A percentile compares a stretch with the other conserved stretches of the same genome.
These are phyloP conservation scores for Tinamus guttatus DNA, from an alignment of 2,113 vertebrate genomes.

Conservation along the genomic window DNA sequence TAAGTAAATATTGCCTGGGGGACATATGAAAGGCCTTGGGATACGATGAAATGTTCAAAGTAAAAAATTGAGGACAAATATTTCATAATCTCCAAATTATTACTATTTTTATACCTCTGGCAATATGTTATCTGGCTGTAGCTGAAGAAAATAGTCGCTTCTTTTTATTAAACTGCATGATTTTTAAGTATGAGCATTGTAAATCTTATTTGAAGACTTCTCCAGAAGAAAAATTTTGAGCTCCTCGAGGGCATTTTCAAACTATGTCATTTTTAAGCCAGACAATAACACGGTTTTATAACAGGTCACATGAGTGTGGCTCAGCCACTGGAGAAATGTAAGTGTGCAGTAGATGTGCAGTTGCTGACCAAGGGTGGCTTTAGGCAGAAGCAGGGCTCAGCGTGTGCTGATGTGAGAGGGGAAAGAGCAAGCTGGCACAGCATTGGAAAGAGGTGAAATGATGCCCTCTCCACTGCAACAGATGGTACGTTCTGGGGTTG, in stretches of 20 bases:
- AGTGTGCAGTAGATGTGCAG: neutral
- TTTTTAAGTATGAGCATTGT: constrained; percentile 3
- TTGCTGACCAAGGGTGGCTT: neutral
- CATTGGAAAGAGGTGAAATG: neutral
- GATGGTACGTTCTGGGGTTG: neutral
- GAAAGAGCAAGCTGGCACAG: neutral
- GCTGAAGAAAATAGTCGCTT: neutral
- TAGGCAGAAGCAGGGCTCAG: neutral
- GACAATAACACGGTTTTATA: constrained; percentile 44
- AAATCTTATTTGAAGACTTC: constrained; percentile 20
- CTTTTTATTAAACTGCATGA: constrained; percentile 27
- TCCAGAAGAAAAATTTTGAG: neutral
- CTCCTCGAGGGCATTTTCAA: constrained; percentile 32
- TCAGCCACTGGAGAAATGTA: neutral
- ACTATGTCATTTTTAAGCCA: neutral
- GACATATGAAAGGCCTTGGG: neutral
- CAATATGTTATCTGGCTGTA: neutral
- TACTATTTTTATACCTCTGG: constrained; percentile 11
- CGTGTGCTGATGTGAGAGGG: rapidly evolving
- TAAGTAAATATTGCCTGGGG: constrained; percentile 8
- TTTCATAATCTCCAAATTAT: constrained; percentile 27
- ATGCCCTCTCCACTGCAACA: neutral
- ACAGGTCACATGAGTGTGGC: neutral
- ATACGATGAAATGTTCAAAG: neutral
- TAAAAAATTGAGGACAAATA: constrained; percentile 9